Base-by-base conservation (phyloP, 92 coral and sea anemone genomes). In the Umimayanthus chanpuru region DNA sequence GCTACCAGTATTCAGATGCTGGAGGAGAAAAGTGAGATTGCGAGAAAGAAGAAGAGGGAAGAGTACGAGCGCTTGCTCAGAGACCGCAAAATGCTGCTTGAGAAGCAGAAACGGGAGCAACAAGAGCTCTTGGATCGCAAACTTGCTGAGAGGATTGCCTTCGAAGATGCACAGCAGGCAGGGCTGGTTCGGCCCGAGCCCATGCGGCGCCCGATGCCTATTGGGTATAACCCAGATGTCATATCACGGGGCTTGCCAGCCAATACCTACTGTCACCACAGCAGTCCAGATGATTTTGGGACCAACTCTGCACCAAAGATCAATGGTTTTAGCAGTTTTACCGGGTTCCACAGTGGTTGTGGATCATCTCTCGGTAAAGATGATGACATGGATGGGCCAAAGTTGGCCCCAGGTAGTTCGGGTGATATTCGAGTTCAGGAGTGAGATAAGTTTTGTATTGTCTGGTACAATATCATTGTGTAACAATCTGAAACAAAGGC, bases 61-160 rank as follows among this genome's bases (percentile, higher is more conserved):
- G 96, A 91, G 41, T 96, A 96, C 28, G 90, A 83, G 43, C 94
- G 95, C n/a, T 88, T 95, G 38, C 90, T 89, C 75, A 89, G 80
- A 67, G 99, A 96, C 65, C 94, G 98, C 12, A 88, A 89, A 56
- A 90, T 92, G 58, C 94, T 92, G 68, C 94, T 91, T n/a, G 87
- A 89, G 36, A 92, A 95, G 58, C 97, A 95, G 79, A 91, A 81
- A 81, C 89, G 94, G 73, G 98, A 96, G 9, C 88, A 90, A 29
- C 99, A 96, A 87, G 97, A 95, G 80, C 76, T 83, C 26, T 86
- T 87, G 49, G 99, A 97, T 76, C 94, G 97, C 39, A 81, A 86
- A 71, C 88, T 95, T 40, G 99, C 99, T 5, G 95, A 97, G 80
- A 88, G 90, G 73, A 86, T 97, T 41, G 99, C 95, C 76, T 89